Base-by-base conservation (phyloP, 2,797 vertebrate genomes). In the Silurus lanzhouensis region DNA sequence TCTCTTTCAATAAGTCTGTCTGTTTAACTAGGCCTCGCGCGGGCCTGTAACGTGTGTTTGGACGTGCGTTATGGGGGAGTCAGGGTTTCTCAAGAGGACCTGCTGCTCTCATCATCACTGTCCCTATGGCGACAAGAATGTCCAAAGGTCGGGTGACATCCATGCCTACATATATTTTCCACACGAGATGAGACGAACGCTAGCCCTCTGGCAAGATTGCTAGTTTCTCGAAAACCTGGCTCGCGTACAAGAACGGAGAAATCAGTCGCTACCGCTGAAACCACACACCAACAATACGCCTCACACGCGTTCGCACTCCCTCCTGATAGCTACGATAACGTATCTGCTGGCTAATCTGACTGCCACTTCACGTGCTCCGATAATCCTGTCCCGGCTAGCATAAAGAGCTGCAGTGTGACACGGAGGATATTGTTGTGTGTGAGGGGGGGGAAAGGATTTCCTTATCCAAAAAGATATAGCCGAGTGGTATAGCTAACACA, bases 301-400 rank as follows among this genome's bases (percentile, higher is more conserved):
- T 27, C 2, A 9, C 63, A 25, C 81, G 44, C 67, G 77, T 20
- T 57, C 31, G 70, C 63, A 83, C 68, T 52, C 9, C 48, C 48
- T 3, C 10, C 38, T 78, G 75, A 60, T 84, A 57, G 13, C 48
- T 22, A 64, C 1, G 82, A 80, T 70, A 82, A 78, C 27, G 44
- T 76, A 84, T 66, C 70, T 20, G 75, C 48, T 10, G 63, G 72
- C 78, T 86, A 84, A 88, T 85, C 87, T 88, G 83, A 85, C 83
- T 72, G 38, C 13, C 64, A 86, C 83, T 74, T 85, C 57, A 83
- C 88, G 83, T 83, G 75, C 67, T 66, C 58, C 58, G 71, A 46
- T 85, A 87, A 89, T 87, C 83, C 76, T 76, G 38, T 60, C 61
- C 27, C 48, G 52, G 84, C 87, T 88, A 86, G 66, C 55, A 70